Evolutionary conservation across 2,888 invertebrate species (phyloP), one percentile per base, ranked within the genome.

Genomic region (Apamea anceps): DNA sequence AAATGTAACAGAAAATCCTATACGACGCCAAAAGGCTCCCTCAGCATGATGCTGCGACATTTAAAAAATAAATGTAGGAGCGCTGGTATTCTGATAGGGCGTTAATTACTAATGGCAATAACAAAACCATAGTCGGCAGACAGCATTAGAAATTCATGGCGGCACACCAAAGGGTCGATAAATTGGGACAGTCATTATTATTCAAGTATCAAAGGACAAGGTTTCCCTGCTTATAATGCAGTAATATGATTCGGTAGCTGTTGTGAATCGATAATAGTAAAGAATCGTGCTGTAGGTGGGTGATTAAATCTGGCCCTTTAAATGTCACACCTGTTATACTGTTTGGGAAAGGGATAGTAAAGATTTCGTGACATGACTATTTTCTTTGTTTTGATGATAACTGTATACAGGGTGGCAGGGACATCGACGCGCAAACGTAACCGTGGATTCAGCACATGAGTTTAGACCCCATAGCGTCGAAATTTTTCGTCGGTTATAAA

Each of bases 171-270:
- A 85, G 80, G 82, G 83, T 73, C 79, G 8, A 81, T 79, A 73
- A 84, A 85, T 86, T 76, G 70, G 84, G 57, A n/a, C 67, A 65
- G 32, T 60, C 54, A 25, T 83, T 73, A 75, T 25, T 86, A 86
- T 78, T 85, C 74, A 62, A 51, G 60, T 62, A 32, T n/a, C 54
- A 75, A 81, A 67, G 48, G 73, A 72, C 79, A 51, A 1, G 63
- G 60, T 51, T 70, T 67, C 54, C 51, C 25, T 65, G 42, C 66
- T 81, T 63, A 25, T 85, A 70, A 74, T 67, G 28, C 37, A 42
- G n/a, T 51, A 15, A 51, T 18, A 75, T 67, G 2, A 60, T 63
- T 63, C 18, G 18, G 45, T 37, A 28, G 42, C 68, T 76, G 72
- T 37, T 37, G 18, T 71, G 75, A 81, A 81, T 81, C 28, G 21